phyloP scores from a whole-genome alignment of 2,797 vertebrate genomes.

The Phrynocephalus forsythii region DNA sequence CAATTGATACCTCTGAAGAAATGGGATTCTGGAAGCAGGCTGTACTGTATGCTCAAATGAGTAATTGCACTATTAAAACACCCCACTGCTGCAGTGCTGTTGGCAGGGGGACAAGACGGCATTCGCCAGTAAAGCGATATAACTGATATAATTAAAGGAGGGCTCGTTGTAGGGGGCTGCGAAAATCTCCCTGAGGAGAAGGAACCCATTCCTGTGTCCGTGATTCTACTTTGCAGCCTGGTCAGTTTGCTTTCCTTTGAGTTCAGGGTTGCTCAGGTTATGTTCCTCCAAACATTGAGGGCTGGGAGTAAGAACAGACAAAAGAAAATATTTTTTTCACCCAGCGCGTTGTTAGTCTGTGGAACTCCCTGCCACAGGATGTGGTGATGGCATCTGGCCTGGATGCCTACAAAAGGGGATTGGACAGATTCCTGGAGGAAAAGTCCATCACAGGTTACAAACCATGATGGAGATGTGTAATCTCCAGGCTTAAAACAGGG shows the following conservation, averaged over 20 bases:
- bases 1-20: not conserved
- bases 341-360: too few species aligned
- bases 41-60: not conserved
- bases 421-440: too few species aligned
- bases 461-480: too few species aligned
- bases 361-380: too few species aligned
- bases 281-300: too few species aligned
- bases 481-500: too few species aligned
- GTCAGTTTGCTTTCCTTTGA: not conserved
- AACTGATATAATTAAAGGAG: not conserved
- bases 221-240: not conserved
- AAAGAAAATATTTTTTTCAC: too few species aligned
- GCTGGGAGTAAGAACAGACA: too few species aligned
- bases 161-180: not conserved
- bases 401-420: too few species aligned
- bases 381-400: too few species aligned
- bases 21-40: not conserved
- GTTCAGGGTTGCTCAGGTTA: not conserved
- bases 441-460: too few species aligned
- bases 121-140: not conserved
- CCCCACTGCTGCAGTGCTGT: not conserved
- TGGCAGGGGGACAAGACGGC: not conserved
- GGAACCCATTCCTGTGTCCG: not conserved
- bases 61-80: slow-evolving; percentile 27
- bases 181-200: not conserved